phyloP scores from a whole-genome alignment of 2,888 invertebrate genomes.

The Dastarcus helophoroides region DNA sequence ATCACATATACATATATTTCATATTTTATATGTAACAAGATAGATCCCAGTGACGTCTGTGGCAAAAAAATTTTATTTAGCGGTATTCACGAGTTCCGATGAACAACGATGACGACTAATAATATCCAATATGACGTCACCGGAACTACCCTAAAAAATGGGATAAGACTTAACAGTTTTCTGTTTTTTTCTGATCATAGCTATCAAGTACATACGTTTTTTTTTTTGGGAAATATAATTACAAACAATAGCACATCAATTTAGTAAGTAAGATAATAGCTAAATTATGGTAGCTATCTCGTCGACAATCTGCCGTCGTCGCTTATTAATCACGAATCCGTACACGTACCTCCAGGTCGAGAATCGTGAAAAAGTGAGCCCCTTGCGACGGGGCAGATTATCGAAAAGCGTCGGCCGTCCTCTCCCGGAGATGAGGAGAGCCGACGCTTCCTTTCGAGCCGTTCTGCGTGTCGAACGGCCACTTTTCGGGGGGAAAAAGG shows the following conservation, averaged over 20 bases:
- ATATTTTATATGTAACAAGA: conserved; percentile 22
- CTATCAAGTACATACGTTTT: conserved; percentile 22
- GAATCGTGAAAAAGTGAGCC: conserved; percentile 44
- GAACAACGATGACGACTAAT: background rate
- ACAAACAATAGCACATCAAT: conserved; percentile 36
- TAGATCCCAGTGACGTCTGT: no score
- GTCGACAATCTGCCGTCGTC: conserved; percentile 16
- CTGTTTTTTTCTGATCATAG: no score
- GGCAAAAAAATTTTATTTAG: no score
- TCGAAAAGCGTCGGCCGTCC: conserved; percentile 31
- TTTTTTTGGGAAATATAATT: conserved; percentile 31
- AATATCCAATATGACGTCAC: conserved; percentile 2
- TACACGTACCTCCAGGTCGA: conserved; percentile 35
- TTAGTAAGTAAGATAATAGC: conserved; percentile 32
- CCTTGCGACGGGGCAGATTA: conserved; percentile 41
- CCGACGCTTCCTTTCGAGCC: conserved; percentile 22
- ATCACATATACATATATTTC: conserved; percentile 34
- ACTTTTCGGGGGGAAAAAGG: conserved; percentile 11
- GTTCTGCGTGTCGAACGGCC: conserved; percentile 13
- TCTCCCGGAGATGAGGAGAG: conserved; percentile 31
- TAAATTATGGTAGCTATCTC: conserved; percentile 25
- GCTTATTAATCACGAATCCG: conserved; percentile 25
- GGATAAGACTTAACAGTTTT: conserved; percentile 22
- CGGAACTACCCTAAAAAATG: no score
- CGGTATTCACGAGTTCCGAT: background rate